These are phyloP conservation scores for Ectemnius lituratus DNA, from an alignment of 2,888 invertebrate species.

Conservation along the genomic window DNA sequence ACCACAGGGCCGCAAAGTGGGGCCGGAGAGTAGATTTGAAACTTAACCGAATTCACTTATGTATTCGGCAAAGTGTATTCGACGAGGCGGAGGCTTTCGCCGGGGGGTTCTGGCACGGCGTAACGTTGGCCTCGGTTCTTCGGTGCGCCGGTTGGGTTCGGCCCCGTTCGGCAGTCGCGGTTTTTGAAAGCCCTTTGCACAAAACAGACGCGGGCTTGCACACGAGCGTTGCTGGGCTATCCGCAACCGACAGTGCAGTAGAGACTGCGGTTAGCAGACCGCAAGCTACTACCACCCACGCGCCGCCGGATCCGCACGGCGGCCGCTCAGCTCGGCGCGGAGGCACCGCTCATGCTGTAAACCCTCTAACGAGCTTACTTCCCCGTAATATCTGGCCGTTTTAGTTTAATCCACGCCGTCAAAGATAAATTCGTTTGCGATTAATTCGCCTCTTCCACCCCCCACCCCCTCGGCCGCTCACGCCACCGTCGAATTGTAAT, in stretches of 20 bases:
- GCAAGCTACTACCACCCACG: conserved; percentile 73
- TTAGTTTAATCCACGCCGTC: conserved; percentile 69
- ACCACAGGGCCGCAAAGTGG: neutral
- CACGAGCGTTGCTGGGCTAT: conserved; percentile 62
- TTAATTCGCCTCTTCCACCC: conserved; percentile 63
- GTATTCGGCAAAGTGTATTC: conserved; percentile 54
- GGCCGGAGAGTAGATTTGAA: conserved; percentile 42
- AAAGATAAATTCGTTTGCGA: conserved; percentile 73
- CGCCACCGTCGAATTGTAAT: neutral
- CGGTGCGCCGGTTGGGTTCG: conserved; percentile 31
- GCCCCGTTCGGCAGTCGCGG: conserved; percentile 68
- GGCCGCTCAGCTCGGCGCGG: conserved; percentile 35
- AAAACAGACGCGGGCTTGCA: conserved; percentile 67
- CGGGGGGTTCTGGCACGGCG: conserved; percentile 48
- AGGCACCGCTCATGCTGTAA: conserved; percentile 64
- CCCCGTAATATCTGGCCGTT: conserved; percentile 73
- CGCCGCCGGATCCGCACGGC: conserved; percentile 55
- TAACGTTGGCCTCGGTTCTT: conserved; percentile 44
- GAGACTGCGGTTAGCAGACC: conserved; percentile 75
- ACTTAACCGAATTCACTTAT: conserved; percentile 53
- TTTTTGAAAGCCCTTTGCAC: conserved; percentile 72
- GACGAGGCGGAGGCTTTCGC: conserved; percentile 34
- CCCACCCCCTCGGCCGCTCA: neutral
- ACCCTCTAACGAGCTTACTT: conserved; percentile 76
- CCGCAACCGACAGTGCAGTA: conserved; percentile 70